Evolutionary conservation across 2,113 vertebrate species (phyloP), one percentile per base, ranked within the genome.

Genomic region (Chiloscyllium plagiosum): DNA sequence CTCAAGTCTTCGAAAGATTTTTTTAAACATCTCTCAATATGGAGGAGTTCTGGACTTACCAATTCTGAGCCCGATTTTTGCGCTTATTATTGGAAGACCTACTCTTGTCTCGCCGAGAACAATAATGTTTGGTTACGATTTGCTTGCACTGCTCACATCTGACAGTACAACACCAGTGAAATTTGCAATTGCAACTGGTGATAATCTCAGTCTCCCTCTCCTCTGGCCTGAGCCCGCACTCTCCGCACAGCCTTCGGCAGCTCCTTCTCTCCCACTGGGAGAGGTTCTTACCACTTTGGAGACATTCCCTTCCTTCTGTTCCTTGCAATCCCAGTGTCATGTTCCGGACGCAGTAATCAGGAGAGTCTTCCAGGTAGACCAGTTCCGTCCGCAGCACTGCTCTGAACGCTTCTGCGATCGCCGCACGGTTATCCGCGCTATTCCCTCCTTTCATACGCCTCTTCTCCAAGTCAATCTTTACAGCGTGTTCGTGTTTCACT

Each of bases 91-190:
- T 97, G 19, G 97, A 96, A 47, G 96, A 96, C 0, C 95, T 26
- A 83, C 56, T 96, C 0, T 96, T 66, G 0, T 97, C 97, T 12
- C 97, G 97, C 19, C 96, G 97, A 0, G 96, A 96, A 17, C 99
- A 99, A 96, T 98, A 99, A 97, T 98, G 98, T 96, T 98, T 99
- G 42, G 97, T 98, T 10, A 99, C 98, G 4, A 98, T 96, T 0
- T 98, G 98, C 85, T 97, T 97, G 97, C 99, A 99, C 95, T 98
- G 98, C 69, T 99, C 98, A 95, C 99, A 99, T 95, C 97, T 98
- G 85, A 99, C 99, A 0, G 98, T 98, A 96, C 99, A 99, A 97
- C 99, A 99, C 99, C 99, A 99, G 96, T 99, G 98, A 95, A 99
- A 99, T 95, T 98, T 99, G 98, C 99, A 99, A 97, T 99, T 99